Percentiles rank a stretch among this genome's conserved stretches.
Evolutionary conservation across 2,888 invertebrate species (phyloP).

Genomic region (Oscheius sp.): DNA sequence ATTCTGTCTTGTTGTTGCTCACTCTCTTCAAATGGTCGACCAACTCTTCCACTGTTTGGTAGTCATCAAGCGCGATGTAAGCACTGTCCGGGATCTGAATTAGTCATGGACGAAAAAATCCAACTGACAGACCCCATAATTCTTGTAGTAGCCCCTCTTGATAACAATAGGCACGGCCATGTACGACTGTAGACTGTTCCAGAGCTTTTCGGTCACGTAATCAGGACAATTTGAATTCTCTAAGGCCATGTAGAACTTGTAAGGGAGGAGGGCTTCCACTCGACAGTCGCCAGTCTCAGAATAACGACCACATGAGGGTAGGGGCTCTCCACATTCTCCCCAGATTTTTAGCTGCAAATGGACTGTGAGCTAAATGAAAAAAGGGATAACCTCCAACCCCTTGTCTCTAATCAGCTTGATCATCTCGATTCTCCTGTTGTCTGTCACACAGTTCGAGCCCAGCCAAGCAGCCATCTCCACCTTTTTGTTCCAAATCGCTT

Average conservation of each 20-base stretch:
- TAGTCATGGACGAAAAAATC: background rate
- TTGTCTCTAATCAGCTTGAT: conserved; percentile 33
- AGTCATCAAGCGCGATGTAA: conserved; percentile 25
- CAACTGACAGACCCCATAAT: conserved; percentile 36
- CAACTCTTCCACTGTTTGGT: background rate
- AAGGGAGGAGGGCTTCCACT: conserved; percentile 9
- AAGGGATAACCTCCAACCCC: conserved; percentile 12
- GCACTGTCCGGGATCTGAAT: conserved; percentile 22
- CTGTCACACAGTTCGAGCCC: conserved; percentile 48
- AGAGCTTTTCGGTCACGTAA: conserved; percentile 37
- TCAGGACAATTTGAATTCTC: conserved; percentile 35
- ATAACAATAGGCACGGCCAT: conserved; percentile 51
- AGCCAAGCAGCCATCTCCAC: conserved; percentile 44
- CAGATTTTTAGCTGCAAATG: conserved; percentile 2
- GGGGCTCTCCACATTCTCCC: conserved; percentile 7
- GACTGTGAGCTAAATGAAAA: background rate
- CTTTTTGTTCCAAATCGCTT: conserved; percentile 30
- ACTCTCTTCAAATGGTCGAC: background rate
- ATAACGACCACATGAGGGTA: conserved; percentile 13
- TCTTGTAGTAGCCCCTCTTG: conserved; percentile 47
- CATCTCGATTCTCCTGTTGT: conserved; percentile 41
- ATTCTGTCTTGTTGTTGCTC: background rate
- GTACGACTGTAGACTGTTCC: conserved; percentile 45
- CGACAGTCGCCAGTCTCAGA: conserved; percentile 10
- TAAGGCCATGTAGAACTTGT: conserved; percentile 35